phyloP scores from a whole-genome alignment of 2,797 vertebrate genomes.

The Halcyon leucocephala region DNA sequence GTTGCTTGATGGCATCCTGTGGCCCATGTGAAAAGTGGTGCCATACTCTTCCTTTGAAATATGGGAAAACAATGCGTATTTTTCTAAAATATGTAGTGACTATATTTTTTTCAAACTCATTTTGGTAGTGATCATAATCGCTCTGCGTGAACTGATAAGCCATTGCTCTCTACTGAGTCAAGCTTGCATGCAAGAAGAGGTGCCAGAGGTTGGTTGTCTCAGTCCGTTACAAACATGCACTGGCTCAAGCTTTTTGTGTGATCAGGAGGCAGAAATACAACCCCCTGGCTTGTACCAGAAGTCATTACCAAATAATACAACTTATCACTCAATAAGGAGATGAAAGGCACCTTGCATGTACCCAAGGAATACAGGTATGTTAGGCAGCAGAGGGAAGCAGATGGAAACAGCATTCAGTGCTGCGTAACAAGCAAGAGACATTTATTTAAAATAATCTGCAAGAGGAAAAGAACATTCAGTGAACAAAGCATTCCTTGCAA shows the following conservation, averaged over 20 bases:
- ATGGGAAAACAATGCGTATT: neutral
- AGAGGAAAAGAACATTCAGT: neutral
- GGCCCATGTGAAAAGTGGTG: neutral
- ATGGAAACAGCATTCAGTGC: neutral
- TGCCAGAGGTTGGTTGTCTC: neutral
- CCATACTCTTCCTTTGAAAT: neutral
- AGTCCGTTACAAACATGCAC: rapidly evolving
- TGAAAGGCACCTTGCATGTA: neutral
- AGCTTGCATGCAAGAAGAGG: neutral
- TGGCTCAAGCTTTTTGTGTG: neutral
- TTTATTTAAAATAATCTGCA: neutral
- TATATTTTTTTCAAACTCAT: rapidly evolving
- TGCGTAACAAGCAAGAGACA: neutral
- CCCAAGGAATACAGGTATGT: neutral
- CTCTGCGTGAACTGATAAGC: neutral
- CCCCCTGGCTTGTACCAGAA: neutral
- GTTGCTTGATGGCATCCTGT: neutral
- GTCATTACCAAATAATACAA: neutral
- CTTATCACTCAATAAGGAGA: neutral
- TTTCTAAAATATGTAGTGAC: neutral
- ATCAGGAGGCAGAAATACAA: neutral
- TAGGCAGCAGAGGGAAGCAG: neutral
- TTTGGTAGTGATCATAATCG: neutral
- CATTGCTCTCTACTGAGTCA: neutral
- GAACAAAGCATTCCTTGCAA: neutral